Conservation (phyloP, 2,888 invertebrate genomes). For the Drosophila cognata region DNA sequence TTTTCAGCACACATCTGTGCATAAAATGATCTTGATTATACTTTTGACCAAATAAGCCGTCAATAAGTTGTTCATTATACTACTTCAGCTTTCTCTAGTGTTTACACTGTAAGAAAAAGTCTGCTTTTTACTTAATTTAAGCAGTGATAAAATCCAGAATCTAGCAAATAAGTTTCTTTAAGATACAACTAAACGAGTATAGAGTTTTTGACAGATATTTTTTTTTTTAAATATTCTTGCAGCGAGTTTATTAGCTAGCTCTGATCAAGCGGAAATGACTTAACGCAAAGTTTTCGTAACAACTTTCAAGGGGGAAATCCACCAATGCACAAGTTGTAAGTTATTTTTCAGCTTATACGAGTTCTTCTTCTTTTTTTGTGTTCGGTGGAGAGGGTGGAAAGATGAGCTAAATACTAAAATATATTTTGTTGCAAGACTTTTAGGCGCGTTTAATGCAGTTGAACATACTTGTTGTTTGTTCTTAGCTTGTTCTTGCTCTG, state of each 20-base stretch:
- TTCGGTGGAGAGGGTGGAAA: not conserved
- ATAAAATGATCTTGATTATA: not conserved
- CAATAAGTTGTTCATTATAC: not conserved
- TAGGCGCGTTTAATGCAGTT: constrained; percentile 59
- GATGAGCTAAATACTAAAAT: constrained; percentile 53
- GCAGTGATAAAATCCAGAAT: not conserved
- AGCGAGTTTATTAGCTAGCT: constrained; percentile 8
- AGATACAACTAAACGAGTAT: not conserved
- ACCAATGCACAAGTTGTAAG: constrained; percentile 28
- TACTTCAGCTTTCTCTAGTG: not conserved
- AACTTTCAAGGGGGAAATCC: constrained; percentile 14
- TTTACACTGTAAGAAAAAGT: not conserved
- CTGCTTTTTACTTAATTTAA: not conserved
- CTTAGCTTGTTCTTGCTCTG: constrained; percentile 1
- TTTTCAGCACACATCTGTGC: too few relatives aligned
- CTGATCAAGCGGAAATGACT: constrained; percentile 39
- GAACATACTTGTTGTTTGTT: constrained; percentile 43
- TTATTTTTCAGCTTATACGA: constrained; percentile 8
- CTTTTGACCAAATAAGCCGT: not conserved
- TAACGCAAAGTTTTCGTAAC: constrained; percentile 35
- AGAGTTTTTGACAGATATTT: not conserved
- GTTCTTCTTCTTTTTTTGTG: not conserved
- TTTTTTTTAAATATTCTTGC: not conserved
- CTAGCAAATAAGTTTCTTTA: not conserved
- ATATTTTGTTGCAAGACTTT: constrained; percentile 57